These are phyloP conservation scores for Thunnus maccoyii DNA, from an alignment of 2,113 vertebrate genomes.

Conservation along the genomic window DNA sequence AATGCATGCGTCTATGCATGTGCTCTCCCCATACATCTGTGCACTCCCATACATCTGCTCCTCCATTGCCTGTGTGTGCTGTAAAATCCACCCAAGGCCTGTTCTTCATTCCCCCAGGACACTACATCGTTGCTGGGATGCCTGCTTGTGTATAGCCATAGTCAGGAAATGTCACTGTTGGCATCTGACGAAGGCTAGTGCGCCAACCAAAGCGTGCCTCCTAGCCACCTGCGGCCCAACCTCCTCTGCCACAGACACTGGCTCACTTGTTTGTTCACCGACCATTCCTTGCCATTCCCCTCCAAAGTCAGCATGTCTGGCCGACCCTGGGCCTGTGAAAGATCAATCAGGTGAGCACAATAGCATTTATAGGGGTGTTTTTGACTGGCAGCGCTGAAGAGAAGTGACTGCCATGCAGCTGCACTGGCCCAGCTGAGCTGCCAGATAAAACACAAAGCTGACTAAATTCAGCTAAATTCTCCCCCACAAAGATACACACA, in stretches of 20 bases:
- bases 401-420: slow-evolving; percentile 81
- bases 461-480: slow-evolving; percentile 48
- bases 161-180: slow-evolving; percentile 85
- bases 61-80: slow-evolving; percentile 49
- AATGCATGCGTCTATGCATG: slow-evolving; percentile 54
- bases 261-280: slow-evolving; percentile 82
- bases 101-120: slow-evolving; percentile 80
- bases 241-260: slow-evolving; percentile 79
- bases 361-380: slow-evolving; percentile 83
- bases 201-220: slow-evolving; percentile 81
- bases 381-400: slow-evolving; percentile 72
- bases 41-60: slow-evolving; percentile 12
- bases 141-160: slow-evolving; percentile 80
- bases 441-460: slow-evolving; percentile 77
- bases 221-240: slow-evolving; percentile 83
- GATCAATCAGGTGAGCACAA: slow-evolving; percentile 87
- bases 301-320: slow-evolving; percentile 78
- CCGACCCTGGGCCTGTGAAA: slow-evolving; percentile 71
- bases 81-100: slow-evolving; percentile 63
- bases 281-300: slow-evolving; percentile 70
- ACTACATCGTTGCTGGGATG: slow-evolving; percentile 84
- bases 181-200: slow-evolving; percentile 75
- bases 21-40: neutral
- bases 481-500: slow-evolving; percentile 8
- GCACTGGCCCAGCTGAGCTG: slow-evolving; percentile 80